These are phyloP conservation scores for Dallia pectoralis DNA, from an alignment of 2,797 vertebrate species.

Conservation along the genomic window DNA sequence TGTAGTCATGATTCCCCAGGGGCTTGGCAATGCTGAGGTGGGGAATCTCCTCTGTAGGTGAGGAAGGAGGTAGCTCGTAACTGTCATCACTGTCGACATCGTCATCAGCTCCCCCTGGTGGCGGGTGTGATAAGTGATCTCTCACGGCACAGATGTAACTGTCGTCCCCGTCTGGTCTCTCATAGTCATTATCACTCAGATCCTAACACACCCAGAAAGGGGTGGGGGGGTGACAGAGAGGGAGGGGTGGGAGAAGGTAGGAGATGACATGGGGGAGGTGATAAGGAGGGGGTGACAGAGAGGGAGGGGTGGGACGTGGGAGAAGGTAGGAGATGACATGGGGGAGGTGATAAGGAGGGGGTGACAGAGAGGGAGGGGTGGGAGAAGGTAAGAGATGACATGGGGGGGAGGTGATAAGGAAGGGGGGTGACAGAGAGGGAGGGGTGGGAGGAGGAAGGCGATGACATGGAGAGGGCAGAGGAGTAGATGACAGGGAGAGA, in stretches of 20 bases:
- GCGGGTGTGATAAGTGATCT: background rate
- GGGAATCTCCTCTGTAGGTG: background rate
- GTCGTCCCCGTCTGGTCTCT: background rate
- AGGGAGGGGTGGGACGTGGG: too few species aligned
- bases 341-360: background rate
- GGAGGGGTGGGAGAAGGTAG: background rate
- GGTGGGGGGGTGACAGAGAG: too few species aligned
- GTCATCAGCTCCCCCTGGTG: background rate
- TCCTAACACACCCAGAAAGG: slow-evolving; percentile 27
- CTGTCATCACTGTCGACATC: background rate
- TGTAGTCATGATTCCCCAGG: background rate
- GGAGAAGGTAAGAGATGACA: too few species aligned
- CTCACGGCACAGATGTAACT: background rate
- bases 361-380: too few species aligned
- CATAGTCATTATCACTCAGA: slow-evolving; percentile 27
- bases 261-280: too few species aligned
- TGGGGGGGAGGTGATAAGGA: too few species aligned
- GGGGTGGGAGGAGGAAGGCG: too few species aligned
- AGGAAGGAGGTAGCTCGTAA: background rate
- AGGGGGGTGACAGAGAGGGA: too few species aligned
- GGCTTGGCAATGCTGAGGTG: accelerated
- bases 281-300: background rate
- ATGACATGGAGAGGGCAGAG: background rate
- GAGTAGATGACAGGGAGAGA: too few species aligned
- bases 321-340: background rate